Evolutionary conservation across 2,797 vertebrate species (phyloP).

Genomic region (Triplophysa yarkandensis): DNA sequence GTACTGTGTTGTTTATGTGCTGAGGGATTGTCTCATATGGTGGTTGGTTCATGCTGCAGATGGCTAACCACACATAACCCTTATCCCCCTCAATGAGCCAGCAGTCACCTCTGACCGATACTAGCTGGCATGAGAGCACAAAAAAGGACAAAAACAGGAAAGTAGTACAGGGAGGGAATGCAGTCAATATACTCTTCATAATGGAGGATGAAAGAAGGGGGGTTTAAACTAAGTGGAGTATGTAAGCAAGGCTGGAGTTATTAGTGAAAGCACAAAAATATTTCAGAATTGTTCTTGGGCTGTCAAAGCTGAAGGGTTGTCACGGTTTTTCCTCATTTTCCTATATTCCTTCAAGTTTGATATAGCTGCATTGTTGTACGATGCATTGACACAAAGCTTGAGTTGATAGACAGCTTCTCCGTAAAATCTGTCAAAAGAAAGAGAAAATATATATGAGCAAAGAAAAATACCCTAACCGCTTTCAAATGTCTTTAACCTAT

Average conservation of each 20-base stretch:
- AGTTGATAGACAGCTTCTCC: conserved; percentile 5
- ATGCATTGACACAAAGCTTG: conserved; percentile 58
- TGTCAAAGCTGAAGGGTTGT: conserved; percentile 68
- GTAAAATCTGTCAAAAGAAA: conserved; percentile 61
- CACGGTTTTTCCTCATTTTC: conserved; percentile 64
- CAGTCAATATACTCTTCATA: conserved; percentile 55
- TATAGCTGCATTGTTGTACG: conserved; percentile 53
- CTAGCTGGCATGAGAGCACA: conserved; percentile 68
- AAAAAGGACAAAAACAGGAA: conserved; percentile 73
- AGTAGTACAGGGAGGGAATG: conserved; percentile 45
- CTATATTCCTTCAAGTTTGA: conserved; percentile 62
- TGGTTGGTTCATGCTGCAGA: conserved; percentile 99
- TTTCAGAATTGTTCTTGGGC: conserved; percentile 39
- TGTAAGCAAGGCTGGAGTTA: conserved; percentile 39
- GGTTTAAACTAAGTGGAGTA: conserved; percentile 21
- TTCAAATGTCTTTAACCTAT: too few species aligned
- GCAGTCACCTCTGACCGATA: conserved; percentile 83
- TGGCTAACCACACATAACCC: conserved; percentile 97
- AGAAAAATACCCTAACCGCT: conserved; percentile 4
- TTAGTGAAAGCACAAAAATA: conserved; percentile 11
- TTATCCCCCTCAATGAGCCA: conserved; percentile 99
- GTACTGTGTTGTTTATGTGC: conserved; percentile 99
- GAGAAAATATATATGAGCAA: conserved; percentile 39
- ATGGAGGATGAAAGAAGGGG: conserved; percentile 30
- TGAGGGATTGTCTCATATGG: conserved; percentile 97